Evolutionary conservation across 2,888 invertebrate species (phyloP).

Genomic region (Drosophila meridionalis): DNA sequence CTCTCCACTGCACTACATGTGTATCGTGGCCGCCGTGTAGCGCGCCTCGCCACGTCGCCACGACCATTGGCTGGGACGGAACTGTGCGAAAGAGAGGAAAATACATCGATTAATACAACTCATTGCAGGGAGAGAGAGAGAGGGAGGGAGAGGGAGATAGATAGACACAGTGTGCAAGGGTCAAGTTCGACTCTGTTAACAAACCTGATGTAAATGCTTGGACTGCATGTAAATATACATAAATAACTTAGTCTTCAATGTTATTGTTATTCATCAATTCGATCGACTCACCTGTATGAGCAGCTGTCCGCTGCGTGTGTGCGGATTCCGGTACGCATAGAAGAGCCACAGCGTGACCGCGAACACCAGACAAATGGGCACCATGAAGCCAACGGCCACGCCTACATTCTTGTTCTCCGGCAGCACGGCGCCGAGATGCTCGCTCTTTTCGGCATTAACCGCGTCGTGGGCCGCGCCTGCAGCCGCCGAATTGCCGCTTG

Average conservation of each 20-base stretch:
- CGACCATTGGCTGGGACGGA: constrained; percentile 97
- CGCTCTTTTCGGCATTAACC: constrained; percentile 33
- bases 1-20: constrained; percentile 88
- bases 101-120: constrained; percentile 6
- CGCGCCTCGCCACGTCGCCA: constrained; percentile 96
- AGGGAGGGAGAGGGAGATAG: background rate
- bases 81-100: constrained; percentile 87
- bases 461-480: background rate
- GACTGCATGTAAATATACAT: constrained; percentile 82
- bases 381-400: constrained; percentile 88
- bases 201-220: constrained; percentile 84
- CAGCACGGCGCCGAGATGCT: constrained; percentile 47
- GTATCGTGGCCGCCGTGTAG: constrained; percentile 97
- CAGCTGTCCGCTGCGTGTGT: constrained; percentile 97
- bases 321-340: constrained; percentile 98
- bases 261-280: background rate
- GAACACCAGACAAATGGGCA: constrained; percentile 89
- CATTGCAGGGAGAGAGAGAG: no score
- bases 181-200: constrained; percentile 47
- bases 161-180: background rate
- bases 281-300: constrained; percentile 94
- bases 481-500: constrained; percentile 1
- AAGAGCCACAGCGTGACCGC: constrained; percentile 92
- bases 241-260: constrained; percentile 3
- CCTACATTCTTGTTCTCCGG: constrained; percentile 80